Conservation (phyloP, 2,113 vertebrate genomes). For the Riparia riparia region DNA sequence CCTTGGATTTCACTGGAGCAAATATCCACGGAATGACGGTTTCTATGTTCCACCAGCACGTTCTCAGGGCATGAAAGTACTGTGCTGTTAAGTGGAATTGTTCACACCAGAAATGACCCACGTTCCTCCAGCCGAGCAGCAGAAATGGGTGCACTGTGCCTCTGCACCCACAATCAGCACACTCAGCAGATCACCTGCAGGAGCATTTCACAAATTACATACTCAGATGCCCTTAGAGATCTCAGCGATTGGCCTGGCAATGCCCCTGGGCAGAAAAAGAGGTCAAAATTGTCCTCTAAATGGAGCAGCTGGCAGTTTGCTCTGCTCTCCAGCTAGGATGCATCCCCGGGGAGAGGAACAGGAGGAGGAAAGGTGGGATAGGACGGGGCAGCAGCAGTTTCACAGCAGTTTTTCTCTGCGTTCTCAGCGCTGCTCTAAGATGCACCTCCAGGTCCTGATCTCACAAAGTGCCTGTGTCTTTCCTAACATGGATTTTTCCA, state of each 20-base stretch:
- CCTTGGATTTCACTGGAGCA: background rate
- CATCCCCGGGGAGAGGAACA: background rate
- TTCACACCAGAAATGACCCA: background rate
- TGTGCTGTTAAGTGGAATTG: background rate
- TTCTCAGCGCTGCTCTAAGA: fast-evolving
- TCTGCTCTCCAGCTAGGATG: background rate
- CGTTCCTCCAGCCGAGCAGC: background rate
- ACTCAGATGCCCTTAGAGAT: background rate
- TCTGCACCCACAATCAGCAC: background rate
- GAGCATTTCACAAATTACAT: fast-evolving
- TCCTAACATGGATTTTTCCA: background rate
- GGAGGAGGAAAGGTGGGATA: background rate
- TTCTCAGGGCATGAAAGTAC: background rate
- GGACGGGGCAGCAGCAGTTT: background rate
- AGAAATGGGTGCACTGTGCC: background rate
- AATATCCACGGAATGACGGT: background rate
- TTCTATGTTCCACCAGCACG: background rate
- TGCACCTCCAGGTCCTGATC: background rate
- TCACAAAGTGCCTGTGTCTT: background rate
- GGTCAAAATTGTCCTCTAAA: background rate
- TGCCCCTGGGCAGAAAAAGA: background rate
- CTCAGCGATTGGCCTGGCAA: background rate
- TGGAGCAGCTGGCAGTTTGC: background rate
- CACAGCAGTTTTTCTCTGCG: background rate
- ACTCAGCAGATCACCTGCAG: background rate